Evolutionary conservation across 2,888 invertebrate species (phyloP).

Genomic region (Agelastica alni): DNA sequence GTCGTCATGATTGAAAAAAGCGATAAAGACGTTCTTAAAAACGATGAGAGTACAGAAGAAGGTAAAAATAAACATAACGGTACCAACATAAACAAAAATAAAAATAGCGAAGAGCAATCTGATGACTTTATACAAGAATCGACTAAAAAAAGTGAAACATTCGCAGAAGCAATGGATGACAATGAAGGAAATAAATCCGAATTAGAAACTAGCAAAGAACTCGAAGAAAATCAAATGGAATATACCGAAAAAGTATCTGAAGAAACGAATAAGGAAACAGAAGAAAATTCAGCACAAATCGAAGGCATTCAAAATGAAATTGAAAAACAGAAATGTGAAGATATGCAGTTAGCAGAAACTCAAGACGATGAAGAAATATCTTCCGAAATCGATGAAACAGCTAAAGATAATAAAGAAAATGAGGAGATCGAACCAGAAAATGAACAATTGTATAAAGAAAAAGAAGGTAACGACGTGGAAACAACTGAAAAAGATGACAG

Average conservation of each 20-base stretch:
- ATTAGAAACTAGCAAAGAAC: conserved; percentile 3
- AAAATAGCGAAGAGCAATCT: not conserved
- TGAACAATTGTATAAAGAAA: not conserved
- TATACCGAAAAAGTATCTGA: conserved; percentile 10
- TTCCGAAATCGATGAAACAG: not conserved
- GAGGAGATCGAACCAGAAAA: not conserved
- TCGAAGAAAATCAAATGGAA: not conserved
- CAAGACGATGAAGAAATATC: conserved; percentile 4
- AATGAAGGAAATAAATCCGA: conserved; percentile 2
- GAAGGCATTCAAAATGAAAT: too few species aligned
- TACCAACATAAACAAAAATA: not conserved
- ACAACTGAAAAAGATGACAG: not conserved
- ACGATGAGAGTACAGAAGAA: too few species aligned
- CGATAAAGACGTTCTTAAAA: too few species aligned
- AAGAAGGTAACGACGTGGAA: not conserved
- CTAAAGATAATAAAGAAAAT: not conserved
- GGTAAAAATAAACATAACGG: too few species aligned
- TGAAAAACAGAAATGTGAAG: not conserved
- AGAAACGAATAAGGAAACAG: conserved; percentile 6
- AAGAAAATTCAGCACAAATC: too few species aligned
- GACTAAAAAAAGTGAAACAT: too few species aligned
- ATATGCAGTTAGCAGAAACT: not conserved
- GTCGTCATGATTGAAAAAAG: conserved; percentile 19
- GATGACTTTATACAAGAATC: not conserved
- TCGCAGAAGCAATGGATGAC: too few species aligned